Conservation (phyloP, 2,797 vertebrate genomes). For the Trachops cirrhosus region DNA sequence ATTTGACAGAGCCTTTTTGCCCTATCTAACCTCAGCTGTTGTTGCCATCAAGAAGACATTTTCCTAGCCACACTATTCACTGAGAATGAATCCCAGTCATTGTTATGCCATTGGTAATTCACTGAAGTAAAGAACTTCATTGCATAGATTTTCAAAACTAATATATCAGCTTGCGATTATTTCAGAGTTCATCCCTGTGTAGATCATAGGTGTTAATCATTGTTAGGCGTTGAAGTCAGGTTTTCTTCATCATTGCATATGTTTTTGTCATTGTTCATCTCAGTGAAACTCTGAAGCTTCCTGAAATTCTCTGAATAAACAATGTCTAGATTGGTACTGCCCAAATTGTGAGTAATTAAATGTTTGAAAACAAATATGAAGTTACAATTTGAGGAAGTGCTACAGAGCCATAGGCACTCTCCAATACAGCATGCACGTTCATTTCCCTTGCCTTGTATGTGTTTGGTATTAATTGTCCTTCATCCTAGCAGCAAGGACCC, state of each 20-base stretch:
- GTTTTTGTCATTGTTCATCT: constrained; percentile 29
- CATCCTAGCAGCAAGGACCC: neutral
- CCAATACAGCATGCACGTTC: neutral
- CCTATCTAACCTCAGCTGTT: neutral
- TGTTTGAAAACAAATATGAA: constrained; percentile 31
- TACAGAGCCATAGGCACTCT: neutral
- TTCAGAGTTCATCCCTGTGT: neutral
- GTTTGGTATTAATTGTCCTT: neutral
- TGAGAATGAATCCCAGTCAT: neutral
- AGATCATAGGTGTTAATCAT: neutral
- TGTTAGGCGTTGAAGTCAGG: neutral
- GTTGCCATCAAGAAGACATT: neutral
- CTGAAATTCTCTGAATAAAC: neutral
- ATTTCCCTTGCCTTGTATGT: neutral
- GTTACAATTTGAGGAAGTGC: neutral
- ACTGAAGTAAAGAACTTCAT: neutral
- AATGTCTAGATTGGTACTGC: neutral
- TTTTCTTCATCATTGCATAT: neutral
- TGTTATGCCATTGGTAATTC: neutral
- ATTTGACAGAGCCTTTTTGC: neutral
- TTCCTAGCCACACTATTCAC: neutral
- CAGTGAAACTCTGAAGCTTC: neutral
- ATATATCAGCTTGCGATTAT: neutral
- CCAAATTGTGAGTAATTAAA: constrained; percentile 24
- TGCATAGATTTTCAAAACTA: neutral